These are phyloP conservation scores for Myoxocephalus aenaeus DNA, from an alignment of 2,797 vertebrate species.

Conservation along the genomic window DNA sequence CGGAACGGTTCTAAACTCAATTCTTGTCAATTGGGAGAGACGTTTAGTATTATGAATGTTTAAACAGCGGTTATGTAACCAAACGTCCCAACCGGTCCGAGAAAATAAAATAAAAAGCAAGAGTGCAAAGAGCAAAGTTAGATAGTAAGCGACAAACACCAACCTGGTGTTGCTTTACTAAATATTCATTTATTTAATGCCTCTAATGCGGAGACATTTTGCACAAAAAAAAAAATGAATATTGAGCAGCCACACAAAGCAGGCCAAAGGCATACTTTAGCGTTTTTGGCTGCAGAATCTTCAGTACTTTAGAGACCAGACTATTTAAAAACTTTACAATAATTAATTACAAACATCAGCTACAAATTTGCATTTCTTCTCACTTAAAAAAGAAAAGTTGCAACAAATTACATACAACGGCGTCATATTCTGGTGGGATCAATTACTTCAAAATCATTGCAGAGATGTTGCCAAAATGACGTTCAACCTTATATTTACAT, in stretches of 20 bases:
- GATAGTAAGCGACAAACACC: neutral
- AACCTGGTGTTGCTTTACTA: neutral
- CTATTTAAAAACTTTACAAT: neutral
- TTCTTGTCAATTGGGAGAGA: neutral
- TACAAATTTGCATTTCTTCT: neutral
- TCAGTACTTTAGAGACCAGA: neutral
- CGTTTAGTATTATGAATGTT: slow-evolving; percentile 30
- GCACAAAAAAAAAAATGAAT: neutral
- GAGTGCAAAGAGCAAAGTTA: slow-evolving; percentile 35
- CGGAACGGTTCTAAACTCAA: neutral
- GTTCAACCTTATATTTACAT: neutral
- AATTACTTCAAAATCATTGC: neutral
- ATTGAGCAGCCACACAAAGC: neutral
- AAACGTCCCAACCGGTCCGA: slow-evolving; percentile 9
- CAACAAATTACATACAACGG: neutral
- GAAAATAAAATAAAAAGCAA: slow-evolving; percentile 1
- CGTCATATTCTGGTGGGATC: neutral
- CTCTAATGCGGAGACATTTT: neutral
- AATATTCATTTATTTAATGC: neutral
- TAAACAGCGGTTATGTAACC: slow-evolving; percentile 28
- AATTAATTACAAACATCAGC: neutral
- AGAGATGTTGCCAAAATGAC: neutral
- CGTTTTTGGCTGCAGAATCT: neutral
- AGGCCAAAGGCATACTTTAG: neutral
- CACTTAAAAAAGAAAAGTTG: neutral